Percentiles rank a stretch among this genome's conserved stretches.
These are phyloP conservation scores for Diorhabda elongata DNA, from an alignment of 1,140 invertebrate genomes.

Conservation along the genomic window DNA sequence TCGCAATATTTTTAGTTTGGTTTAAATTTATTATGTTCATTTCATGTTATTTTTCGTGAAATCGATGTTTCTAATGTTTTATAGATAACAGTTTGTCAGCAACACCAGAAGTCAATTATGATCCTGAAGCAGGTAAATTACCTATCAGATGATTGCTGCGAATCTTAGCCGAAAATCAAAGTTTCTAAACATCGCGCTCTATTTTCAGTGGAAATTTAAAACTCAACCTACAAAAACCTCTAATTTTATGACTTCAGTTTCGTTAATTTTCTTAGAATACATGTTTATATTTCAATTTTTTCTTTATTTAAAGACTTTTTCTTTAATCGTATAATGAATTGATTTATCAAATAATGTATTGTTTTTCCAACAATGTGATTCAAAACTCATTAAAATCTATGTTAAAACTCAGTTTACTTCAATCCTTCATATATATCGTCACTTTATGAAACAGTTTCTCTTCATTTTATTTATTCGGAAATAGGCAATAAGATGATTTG, in stretches of 20 bases:
- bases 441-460: constrained; percentile 7
- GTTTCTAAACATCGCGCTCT: background rate
- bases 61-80: background rate
- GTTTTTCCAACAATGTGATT: background rate
- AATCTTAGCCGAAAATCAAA: background rate
- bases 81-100: background rate
- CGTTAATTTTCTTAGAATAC: background rate
- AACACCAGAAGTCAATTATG: background rate
- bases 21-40: too few relatives aligned
- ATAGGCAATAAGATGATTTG: constrained; percentile 15
- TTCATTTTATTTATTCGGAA: constrained; percentile 1
- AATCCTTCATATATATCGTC: constrained; percentile 5
- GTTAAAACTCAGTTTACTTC: background rate
- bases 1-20: too few relatives aligned
- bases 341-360: background rate
- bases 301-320: background rate
- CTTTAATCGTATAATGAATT: too few relatives aligned
- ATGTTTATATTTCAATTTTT: background rate
- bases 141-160: background rate
- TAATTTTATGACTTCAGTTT: background rate
- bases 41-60: background rate
- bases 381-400: background rate
- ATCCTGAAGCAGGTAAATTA: background rate
- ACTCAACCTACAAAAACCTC: background rate
- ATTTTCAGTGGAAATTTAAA: background rate